A percentile compares a stretch with the other conserved stretches of the same genome.
These are phyloP conservation scores for Propithecus coquereli DNA, from an alignment of 2,113 vertebrate species.

Conservation along the genomic window DNA sequence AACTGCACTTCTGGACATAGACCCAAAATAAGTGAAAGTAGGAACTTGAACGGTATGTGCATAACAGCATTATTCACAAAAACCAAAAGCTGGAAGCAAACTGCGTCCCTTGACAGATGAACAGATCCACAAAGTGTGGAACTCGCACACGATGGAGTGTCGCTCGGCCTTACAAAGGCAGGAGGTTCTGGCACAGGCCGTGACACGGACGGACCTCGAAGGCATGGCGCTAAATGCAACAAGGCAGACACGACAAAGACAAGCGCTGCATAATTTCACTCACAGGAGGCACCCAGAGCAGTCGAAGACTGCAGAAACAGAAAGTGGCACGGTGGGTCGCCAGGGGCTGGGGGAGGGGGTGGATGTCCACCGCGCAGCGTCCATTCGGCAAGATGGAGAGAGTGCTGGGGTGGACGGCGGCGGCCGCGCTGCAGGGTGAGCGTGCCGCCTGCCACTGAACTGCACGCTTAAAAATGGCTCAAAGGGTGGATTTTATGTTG, in stretches of 20 bases:
- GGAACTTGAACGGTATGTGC: background rate
- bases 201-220: background rate
- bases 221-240: background rate
- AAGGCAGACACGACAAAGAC: background rate
- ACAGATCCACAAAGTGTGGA: background rate
- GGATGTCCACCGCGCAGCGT: too few species aligned
- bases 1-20: background rate
- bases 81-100: background rate
- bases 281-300: background rate
- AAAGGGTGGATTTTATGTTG: background rate
- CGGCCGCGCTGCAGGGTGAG: background rate
- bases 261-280: background rate
- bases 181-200: background rate
- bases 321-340: background rate
- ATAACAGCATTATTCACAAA: background rate
- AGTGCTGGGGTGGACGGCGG: background rate
- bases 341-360: too few species aligned
- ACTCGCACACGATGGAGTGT: background rate
- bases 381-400: background rate
- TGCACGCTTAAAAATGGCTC: background rate
- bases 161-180: background rate
- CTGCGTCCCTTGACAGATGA: background rate
- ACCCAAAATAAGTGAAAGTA: background rate
- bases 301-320: background rate
- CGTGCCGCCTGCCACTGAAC: background rate